Conservation (phyloP, 2,888 invertebrate species). For the Drosophila borborema region DNA sequence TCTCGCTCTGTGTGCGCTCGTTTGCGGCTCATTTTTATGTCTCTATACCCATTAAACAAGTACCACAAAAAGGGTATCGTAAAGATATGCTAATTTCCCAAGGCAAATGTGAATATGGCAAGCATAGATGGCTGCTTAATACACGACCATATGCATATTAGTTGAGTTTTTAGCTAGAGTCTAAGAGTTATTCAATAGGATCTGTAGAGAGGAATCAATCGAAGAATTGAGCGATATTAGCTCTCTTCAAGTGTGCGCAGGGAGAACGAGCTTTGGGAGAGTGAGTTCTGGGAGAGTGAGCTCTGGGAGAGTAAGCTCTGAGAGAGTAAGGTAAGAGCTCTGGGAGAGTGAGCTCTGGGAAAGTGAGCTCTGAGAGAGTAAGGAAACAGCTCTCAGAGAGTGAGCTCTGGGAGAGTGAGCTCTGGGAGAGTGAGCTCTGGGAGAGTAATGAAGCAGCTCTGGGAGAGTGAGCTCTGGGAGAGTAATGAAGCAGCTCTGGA, state of each 20-base stretch:
- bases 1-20: neutral
- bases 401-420: too few relatives aligned
- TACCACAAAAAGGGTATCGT: neutral
- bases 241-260: neutral
- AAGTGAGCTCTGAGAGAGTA: too few relatives aligned
- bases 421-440: too few relatives aligned
- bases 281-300: too few relatives aligned
- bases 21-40: constrained; percentile 7
- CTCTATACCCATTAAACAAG: constrained; percentile 10
- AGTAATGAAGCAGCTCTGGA: too few relatives aligned
- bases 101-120: neutral
- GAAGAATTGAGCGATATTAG: neutral
- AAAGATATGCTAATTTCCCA: neutral
- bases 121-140: neutral
- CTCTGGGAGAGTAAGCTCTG: too few relatives aligned
- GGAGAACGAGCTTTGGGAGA: too few relatives aligned
- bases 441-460: too few relatives aligned
- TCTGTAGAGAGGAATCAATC: neutral
- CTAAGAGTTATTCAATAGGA: neutral
- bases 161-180: neutral
- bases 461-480: too few relatives aligned
- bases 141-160: neutral
- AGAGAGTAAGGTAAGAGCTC: too few relatives aligned
- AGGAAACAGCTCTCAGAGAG: too few relatives aligned
- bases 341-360: too few relatives aligned